phyloP scores from a whole-genome alignment of 37 sponge, comb jelly and placozoan species.

The Eunapius fragilis region DNA sequence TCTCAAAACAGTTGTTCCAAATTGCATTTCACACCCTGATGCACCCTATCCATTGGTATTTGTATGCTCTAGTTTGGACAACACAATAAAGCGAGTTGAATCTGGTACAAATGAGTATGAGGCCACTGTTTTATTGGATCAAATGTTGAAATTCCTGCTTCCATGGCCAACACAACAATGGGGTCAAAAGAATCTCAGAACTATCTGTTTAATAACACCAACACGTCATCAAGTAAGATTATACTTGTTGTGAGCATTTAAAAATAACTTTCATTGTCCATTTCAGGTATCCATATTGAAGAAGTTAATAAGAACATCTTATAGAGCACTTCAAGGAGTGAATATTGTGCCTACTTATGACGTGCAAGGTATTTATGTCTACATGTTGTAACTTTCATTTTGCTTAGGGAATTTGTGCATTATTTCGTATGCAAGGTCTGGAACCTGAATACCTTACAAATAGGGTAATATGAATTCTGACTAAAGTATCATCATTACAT shows the following conservation, averaged over 20 bases:
- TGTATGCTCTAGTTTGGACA: constrained; percentile 40
- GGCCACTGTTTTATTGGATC: constrained; percentile 12
- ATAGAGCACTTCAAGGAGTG: not conserved
- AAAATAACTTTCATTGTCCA: not conserved
- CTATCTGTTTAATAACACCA: not conserved
- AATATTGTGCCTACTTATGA: constrained; percentile 30
- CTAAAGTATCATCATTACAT: no score
- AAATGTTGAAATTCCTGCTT: not conserved
- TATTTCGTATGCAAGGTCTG: no score
- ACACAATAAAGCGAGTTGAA: not conserved
- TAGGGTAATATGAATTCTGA: no score
- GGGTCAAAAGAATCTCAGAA: not conserved
- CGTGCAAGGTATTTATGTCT: constrained; percentile 40
- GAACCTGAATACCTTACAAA: not conserved
- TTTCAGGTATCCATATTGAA: not conserved
- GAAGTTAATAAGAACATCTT: constrained; percentile 16
- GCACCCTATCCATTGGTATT: constrained; percentile 53
- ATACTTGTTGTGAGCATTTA: not conserved
- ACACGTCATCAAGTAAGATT: constrained; percentile 32
- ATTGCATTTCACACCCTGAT: constrained; percentile 34
- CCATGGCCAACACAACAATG: constrained; percentile 20
- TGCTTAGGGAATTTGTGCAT: no score
- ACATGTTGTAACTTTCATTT: no score
- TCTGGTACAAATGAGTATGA: not conserved
- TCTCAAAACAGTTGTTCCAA: not conserved